phyloP scores from a whole-genome alignment of 2,888 invertebrate genomes.

The Lepidocyrtoides sp. region DNA sequence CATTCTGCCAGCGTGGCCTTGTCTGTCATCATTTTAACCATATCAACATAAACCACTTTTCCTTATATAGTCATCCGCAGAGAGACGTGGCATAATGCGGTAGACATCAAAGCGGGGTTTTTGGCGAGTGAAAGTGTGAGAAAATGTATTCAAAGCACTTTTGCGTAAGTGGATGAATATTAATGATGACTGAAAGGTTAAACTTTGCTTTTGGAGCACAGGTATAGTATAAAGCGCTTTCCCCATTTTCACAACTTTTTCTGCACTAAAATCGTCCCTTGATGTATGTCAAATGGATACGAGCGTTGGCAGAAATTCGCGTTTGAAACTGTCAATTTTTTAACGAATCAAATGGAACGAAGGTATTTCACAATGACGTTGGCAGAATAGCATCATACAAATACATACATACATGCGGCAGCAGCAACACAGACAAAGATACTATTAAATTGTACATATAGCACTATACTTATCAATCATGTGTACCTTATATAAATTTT shows the following conservation, averaged over 20 bases:
- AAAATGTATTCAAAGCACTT: slow-evolving; percentile 3
- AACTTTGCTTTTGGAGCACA: slow-evolving; percentile 7
- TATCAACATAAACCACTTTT: not conserved
- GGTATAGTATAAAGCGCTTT: slow-evolving; percentile 27
- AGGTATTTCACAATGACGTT: too few species aligned
- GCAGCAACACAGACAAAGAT: too few species aligned
- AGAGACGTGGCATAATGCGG: not conserved
- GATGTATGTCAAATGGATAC: not conserved
- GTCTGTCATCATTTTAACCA: slow-evolving; percentile 4
- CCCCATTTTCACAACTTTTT: slow-evolving; percentile 18
- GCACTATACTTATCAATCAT: too few species aligned
- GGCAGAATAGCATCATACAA: too few species aligned
- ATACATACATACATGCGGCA: too few species aligned
- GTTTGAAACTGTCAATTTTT: not conserved
- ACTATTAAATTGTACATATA: too few species aligned
- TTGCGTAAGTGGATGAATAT: slow-evolving; percentile 38
- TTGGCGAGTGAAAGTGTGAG: not conserved
- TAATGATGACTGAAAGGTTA: slow-evolving; percentile 48
- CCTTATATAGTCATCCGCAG: not conserved
- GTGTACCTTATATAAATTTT: too few species aligned
- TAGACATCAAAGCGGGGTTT: not conserved
- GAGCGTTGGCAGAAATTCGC: slow-evolving; percentile 8
- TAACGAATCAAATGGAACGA: not conserved
- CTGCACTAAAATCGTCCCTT: slow-evolving; percentile 5
- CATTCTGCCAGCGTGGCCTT: not conserved